These are phyloP conservation scores for Diloba caeruleocephala DNA, from an alignment of 2,888 invertebrate genomes.

Conservation along the genomic window DNA sequence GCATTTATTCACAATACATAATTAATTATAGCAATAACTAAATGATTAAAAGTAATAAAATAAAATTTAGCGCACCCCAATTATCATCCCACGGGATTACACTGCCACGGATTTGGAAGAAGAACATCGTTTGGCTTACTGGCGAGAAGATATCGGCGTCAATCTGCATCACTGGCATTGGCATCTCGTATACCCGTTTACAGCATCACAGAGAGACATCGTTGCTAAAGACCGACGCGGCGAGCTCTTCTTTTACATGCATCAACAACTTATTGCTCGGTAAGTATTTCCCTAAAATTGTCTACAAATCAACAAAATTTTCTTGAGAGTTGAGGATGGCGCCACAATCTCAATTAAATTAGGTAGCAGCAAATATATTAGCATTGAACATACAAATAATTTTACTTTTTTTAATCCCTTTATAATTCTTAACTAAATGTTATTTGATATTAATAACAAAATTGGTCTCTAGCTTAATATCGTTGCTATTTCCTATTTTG, in stretches of 20 bases:
- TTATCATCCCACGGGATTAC: constrained; percentile 93
- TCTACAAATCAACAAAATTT: too few relatives aligned
- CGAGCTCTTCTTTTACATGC: constrained; percentile 95
- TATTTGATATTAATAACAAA: too few relatives aligned
- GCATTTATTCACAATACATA: background rate
- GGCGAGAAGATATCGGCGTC: constrained; percentile 94
- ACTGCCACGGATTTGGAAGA: constrained; percentile 94
- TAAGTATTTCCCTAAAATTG: constrained; percentile 47
- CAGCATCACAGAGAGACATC: constrained; percentile 85
- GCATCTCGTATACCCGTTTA: constrained; percentile 94
- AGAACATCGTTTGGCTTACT: constrained; percentile 95
- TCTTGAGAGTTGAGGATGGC: too few relatives aligned
- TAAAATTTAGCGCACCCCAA: constrained; percentile 84
- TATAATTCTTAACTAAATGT: too few relatives aligned
- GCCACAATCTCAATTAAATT: too few relatives aligned
- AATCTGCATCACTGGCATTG: constrained; percentile 95
- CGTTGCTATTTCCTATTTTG: too few relatives aligned
- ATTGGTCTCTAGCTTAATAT: too few relatives aligned
- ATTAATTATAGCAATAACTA: too few relatives aligned
- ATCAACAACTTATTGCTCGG: constrained; percentile 87
- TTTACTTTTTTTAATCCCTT: too few relatives aligned
- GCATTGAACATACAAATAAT: too few relatives aligned
- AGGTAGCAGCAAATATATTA: too few relatives aligned
- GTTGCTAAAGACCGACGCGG: constrained; percentile 94
- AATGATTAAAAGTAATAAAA: background rate